Base-by-base conservation (phyloP, 2,797 vertebrate species). In the Schizopygopsis malacanthus region DNA sequence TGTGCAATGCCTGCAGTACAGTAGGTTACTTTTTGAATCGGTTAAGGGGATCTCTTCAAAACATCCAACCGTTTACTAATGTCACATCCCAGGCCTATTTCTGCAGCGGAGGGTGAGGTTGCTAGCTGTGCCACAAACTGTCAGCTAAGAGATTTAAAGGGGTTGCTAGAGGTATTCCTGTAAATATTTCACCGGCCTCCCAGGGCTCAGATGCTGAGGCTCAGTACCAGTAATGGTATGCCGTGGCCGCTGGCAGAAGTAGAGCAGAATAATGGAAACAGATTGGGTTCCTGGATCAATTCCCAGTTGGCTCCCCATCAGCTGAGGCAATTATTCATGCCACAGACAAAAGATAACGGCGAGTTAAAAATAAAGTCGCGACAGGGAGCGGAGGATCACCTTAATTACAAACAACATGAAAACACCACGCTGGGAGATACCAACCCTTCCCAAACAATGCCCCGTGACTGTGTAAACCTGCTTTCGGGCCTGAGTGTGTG, bases 271-370 rank as follows among this genome's bases (percentile, higher is more conserved):
- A 80, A 89, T 85, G 88, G 70, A 86, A 70, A 84, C 80, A 71
- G 90, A 92, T 86, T 76, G 76, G 85, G 47, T 33, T 81, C 81
- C 65, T 16, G 47, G 85, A 90, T 90, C 86, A 88, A 91, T 89
- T 86, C 87, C 88, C 89, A 85, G 45, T 79, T 84, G 56, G 65
- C 85, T 85, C 67, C 86, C 86, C 82, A 87, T 88, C 88, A 82
- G 86, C 89, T 87, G 86, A 12, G 33, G 80, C 88, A 90, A 90
- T 90, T 89, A 90, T 87, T 89, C 86, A 88, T 85, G 75, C 59
- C 65, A 81, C 63, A 45, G n/a, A 82, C 79, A 59, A 75, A 25
- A 88, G 82, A 87, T 86, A 86, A 87, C 78, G 20, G 22, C 3
- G 15, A 86, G 86, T 73, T 89, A 88, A 85, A 88, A 88, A 85